A percentile compares a stretch with the other conserved stretches of the same genome.
Conservation (phyloP, 2,113 vertebrate species). For the Catharus minimus region DNA sequence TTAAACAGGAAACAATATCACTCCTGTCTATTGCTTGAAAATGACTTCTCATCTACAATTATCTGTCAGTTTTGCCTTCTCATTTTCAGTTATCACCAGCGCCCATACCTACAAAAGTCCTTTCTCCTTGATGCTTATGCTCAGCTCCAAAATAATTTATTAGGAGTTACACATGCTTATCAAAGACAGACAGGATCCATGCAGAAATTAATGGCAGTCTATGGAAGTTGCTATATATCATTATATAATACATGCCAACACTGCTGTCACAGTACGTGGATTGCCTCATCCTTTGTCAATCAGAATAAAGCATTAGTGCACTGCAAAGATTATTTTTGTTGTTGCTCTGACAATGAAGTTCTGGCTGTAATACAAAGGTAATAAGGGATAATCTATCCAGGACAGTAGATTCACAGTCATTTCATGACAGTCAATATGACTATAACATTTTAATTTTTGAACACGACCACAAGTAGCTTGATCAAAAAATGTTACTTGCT, state of each 20-base stretch:
- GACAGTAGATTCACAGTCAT: background rate
- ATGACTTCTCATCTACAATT: constrained; percentile 34
- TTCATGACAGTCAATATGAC: background rate
- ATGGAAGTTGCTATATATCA: constrained; percentile 3
- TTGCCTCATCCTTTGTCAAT: background rate
- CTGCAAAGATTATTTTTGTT: background rate
- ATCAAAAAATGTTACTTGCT: background rate
- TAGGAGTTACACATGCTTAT: constrained; percentile 30
- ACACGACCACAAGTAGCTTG: background rate
- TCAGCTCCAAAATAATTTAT: constrained; percentile 22
- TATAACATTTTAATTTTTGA: background rate
- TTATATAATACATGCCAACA: background rate
- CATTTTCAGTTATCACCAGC: constrained; percentile 29
- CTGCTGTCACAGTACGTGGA: background rate
- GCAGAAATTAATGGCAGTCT: constrained; percentile 22
- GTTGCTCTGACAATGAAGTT: background rate
- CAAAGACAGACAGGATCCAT: constrained; percentile 31
- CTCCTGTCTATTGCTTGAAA: background rate
- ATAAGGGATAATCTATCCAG: background rate
- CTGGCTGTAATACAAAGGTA: background rate
- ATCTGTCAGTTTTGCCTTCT: constrained; percentile 22
- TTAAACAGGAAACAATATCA: constrained; percentile 18
- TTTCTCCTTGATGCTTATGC: constrained; percentile 27
- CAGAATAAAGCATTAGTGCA: background rate
- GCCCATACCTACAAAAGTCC: background rate